Conservation (phyloP, 1,140 invertebrate genomes). For the Ostrea edulis region DNA sequence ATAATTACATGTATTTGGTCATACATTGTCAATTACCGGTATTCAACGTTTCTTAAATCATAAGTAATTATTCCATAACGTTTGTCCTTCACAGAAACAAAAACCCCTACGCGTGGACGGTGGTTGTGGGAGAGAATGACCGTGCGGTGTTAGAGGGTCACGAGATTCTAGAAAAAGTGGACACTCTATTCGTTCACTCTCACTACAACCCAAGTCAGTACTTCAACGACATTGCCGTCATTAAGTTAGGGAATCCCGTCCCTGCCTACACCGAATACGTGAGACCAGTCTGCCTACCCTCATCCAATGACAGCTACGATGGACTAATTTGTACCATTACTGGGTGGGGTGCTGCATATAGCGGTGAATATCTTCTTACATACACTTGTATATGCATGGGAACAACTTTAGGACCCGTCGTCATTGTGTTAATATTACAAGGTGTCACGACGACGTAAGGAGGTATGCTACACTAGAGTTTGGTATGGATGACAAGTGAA, state of each 20-base stretch:
- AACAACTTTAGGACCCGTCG: too few species aligned
- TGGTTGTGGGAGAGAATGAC: slow-evolving; percentile 64
- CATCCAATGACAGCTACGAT: slow-evolving; percentile 53
- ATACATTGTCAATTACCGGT: too few species aligned
- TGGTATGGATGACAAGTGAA: too few species aligned
- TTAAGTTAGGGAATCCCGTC: slow-evolving; percentile 60
- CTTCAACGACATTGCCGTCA: slow-evolving; percentile 64
- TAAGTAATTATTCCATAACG: too few species aligned
- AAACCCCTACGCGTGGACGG: slow-evolving; percentile 65
- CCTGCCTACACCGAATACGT: slow-evolving; percentile 52
- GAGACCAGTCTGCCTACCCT: slow-evolving; percentile 62
- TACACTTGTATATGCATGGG: too few species aligned
- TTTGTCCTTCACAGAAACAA: slow-evolving; percentile 52
- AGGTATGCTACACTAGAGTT: too few species aligned
- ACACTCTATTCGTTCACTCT: slow-evolving; percentile 61
- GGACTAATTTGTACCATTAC: slow-evolving; percentile 62
- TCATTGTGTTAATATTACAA: too few species aligned
- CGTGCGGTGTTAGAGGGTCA: slow-evolving; percentile 56
- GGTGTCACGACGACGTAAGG: too few species aligned
- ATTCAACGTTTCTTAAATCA: too few species aligned
- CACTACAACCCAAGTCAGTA: slow-evolving; percentile 53
- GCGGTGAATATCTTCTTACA: slow-evolving; percentile 44
- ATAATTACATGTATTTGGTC: too few species aligned
- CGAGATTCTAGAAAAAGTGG: slow-evolving; percentile 63
- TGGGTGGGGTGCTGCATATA: slow-evolving; percentile 66